Conservation (phyloP, 2,113 vertebrate species). For the Tenebrosternarchus preto region DNA sequence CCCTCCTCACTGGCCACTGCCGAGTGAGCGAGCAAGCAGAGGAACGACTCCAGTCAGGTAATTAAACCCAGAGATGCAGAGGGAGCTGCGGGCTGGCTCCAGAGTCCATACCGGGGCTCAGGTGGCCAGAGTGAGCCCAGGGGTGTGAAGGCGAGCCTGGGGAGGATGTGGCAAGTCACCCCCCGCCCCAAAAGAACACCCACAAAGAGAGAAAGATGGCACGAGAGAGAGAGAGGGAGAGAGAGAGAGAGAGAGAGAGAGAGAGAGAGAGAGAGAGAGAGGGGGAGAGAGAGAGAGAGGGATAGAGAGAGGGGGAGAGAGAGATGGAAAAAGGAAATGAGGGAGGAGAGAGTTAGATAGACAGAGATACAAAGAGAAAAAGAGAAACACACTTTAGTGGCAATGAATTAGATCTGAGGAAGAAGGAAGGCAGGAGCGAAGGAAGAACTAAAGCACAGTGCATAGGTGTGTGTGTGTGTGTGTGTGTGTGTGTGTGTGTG, state of each 20-base stretch:
- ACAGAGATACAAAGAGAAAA: too few relatives aligned
- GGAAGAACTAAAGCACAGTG: too few relatives aligned
- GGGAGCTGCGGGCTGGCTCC: constrained; percentile 1
- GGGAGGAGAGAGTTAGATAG: too few relatives aligned
- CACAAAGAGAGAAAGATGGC: not conserved
- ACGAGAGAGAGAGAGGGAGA: not conserved
- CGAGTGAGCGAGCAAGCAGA: constrained; percentile 21
- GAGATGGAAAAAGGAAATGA: not conserved
- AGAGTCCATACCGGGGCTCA: not conserved
- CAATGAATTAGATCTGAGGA: too few relatives aligned
- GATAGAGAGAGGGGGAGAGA: not conserved
- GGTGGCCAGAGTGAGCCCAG: not conserved
- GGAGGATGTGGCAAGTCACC: not conserved
- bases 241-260: not conserved
- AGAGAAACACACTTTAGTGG: too few relatives aligned
- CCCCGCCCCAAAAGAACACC: too few relatives aligned
- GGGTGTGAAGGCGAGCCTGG: not conserved
- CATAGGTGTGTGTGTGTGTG: too few relatives aligned
- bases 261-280: too few relatives aligned
- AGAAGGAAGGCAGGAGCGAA: too few relatives aligned
- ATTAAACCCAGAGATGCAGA: constrained; percentile 43
- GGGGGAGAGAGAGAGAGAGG: too few relatives aligned
- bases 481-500: not conserved
- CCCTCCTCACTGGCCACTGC: not conserved
- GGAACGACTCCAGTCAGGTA: constrained; percentile 41